Base-by-base conservation (phyloP, 2,113 vertebrate genomes). In the Heterocephalus glaber region DNA sequence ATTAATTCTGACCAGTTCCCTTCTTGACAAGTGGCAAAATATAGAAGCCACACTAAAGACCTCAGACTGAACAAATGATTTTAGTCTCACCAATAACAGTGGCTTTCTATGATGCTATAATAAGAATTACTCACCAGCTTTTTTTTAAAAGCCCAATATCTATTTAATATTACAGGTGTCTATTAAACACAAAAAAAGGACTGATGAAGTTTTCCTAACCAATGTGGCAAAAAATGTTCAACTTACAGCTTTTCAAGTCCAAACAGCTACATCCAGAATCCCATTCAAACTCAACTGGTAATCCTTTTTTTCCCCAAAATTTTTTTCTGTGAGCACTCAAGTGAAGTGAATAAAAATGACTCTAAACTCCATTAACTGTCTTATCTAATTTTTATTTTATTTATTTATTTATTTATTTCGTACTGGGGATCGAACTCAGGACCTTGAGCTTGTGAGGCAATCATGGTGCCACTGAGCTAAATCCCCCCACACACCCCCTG, bases 121-220 rank as follows among this genome's bases (percentile, higher is more conserved):
- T 66, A 54, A 66, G 58, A 86, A 81, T 85, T 58, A 80, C 63
- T 92, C 14, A 80, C 7, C 38, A 70, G 72, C 22, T 87, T 87
- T 56, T n/a, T 56, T 47, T 6, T 93, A 65, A 82, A 82, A 68
- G 22, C 85, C 30, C 33, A 60, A 20, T 66, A 74, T 72, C 30
- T 88, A 61, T 33, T 92, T 93, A 83, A 74, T 7, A 47, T 96
- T 97, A 47, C 83, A 98, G 98, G 97, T 98, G 52, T 97, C 98
- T 72, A 93, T 74, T 79, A 98, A 96, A 92, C 74, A 96, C 83
- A 95, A 84, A 90, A 89, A 96, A 74, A 97, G 38, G 93, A 89
- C 0, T 3, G 49, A 60, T 0, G 63, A 84, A 2, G 70, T 28
- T 61, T 87, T 94, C n/a, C 84, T 87, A 84, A 90, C 96, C 93